Base-by-base conservation (phyloP, 1,140 invertebrate species). In the Zaprionus gabonicus region DNA sequence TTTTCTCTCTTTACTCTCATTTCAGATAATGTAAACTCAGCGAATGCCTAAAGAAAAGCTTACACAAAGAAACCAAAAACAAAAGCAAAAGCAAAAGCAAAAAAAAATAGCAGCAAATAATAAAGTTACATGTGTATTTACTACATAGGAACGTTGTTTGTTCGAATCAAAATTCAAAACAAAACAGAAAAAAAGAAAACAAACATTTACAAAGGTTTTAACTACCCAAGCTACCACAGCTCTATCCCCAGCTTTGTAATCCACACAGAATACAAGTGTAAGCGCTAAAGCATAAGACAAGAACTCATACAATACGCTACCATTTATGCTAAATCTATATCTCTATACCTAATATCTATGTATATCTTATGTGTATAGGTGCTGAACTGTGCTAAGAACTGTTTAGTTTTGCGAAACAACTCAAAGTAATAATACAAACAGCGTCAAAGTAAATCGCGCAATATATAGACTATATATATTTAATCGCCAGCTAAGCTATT, bases 21-120 rank as follows among this genome's bases (percentile, higher is more conserved):
- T 91, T 91, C 87, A 91, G 87, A 91, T 91, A 91, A 91, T 91
- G 88, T 91, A 91, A 91, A 91, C 87, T 82, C 85, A 87, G 85
- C 85, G 88, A 85, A 84, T 77, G 84, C 82, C 75, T 55, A 72
- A 71, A 76, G 51, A 74, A 81, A 81, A 78, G 73, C 73, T 71
- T 63, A 58, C 53, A 62, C 23, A 70, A 66, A 68, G 44, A 73
- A 55, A 63, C 68, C 58, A 34, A 34, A 34, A 31, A 31, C 7
- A 31, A 31, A 31, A 31, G 3, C 3, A 9, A 9, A 34, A 63
- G 69, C 58, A 46, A 38, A 23, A 44, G 51, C 53, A 76, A 74
- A 64, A 68, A 75, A 72, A 67, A 68, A 75, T 70, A 67, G 59
- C 77, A 78, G 66, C 67, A 71, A 75, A 84, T 81, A 68, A 74